Conservation (phyloP, 1,140 invertebrate species). For the Macrobrachium nipponense region DNA sequence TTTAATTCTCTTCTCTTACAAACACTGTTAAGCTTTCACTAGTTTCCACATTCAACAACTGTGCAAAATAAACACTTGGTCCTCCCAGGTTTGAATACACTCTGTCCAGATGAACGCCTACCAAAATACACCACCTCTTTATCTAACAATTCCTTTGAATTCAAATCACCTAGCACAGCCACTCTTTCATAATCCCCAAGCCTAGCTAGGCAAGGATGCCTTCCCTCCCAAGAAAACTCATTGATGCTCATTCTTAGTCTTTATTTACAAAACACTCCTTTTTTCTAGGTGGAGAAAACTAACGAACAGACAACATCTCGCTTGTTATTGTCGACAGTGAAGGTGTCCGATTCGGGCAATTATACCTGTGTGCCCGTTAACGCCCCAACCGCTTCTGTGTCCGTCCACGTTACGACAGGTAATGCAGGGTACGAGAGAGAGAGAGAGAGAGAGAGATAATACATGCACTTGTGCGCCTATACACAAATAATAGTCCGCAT, state of each 20-base stretch:
- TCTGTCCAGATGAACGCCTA: no score
- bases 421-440: background rate
- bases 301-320: slow-evolving; percentile 31
- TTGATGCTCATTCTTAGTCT: background rate
- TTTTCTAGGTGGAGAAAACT: slow-evolving; percentile 32
- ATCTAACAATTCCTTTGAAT: no score
- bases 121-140: no score
- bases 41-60: no score
- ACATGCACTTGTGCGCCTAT: no score
- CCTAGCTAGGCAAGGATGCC: background rate
- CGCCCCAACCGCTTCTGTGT: slow-evolving; percentile 34
- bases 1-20: no score
- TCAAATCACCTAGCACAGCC: no score
- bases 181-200: no score
- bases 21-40: no score
- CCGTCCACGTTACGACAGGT: slow-evolving; percentile 40
- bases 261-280: background rate
- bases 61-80: no score
- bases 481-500: no score
- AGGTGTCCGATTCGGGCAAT: slow-evolving; percentile 35
- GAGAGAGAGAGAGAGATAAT: background rate
- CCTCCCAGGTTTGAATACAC: no score
- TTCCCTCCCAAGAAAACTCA: background rate
- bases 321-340: slow-evolving; percentile 21
- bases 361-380: slow-evolving; percentile 39